Conservation (phyloP, 2,797 vertebrate genomes). For the Bryconaethiops microstoma region DNA sequence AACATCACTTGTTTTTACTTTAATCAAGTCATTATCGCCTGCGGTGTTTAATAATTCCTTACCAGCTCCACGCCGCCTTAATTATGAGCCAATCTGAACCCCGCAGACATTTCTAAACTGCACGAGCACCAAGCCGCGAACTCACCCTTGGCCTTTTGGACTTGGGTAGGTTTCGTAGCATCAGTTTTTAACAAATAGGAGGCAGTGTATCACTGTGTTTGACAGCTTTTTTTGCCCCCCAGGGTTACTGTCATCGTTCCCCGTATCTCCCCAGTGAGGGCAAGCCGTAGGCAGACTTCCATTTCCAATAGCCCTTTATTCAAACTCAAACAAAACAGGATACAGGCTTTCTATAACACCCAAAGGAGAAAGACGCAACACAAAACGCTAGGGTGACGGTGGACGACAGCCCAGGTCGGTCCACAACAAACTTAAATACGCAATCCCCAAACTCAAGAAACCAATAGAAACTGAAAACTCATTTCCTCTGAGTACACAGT, state of each 20-base stretch:
- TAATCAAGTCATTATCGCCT: constrained; percentile 61
- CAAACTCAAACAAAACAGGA: too few relatives aligned
- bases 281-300: too few relatives aligned
- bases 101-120: constrained; percentile 49
- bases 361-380: too few relatives aligned
- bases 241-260: not conserved
- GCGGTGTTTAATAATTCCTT: constrained; percentile 57
- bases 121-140: constrained; percentile 3
- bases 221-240: not conserved
- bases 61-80: constrained; percentile 45
- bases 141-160: constrained; percentile 25
- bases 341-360: too few relatives aligned
- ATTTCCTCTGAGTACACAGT: too few relatives aligned
- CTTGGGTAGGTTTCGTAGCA: constrained; percentile 24
- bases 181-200: constrained; percentile 33
- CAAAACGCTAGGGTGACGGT: too few relatives aligned
- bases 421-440: too few relatives aligned
- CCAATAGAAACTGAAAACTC: too few relatives aligned
- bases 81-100: constrained; percentile 55
- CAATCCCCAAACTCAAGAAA: too few relatives aligned
- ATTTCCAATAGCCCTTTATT: too few relatives aligned
- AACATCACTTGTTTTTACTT: constrained; percentile 54
- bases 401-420: too few relatives aligned
- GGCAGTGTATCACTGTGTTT: not conserved
- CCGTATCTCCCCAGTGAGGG: too few relatives aligned